Base-by-base conservation (phyloP, 2,113 vertebrate genomes). In the Tragelaphus strepsiceros region DNA sequence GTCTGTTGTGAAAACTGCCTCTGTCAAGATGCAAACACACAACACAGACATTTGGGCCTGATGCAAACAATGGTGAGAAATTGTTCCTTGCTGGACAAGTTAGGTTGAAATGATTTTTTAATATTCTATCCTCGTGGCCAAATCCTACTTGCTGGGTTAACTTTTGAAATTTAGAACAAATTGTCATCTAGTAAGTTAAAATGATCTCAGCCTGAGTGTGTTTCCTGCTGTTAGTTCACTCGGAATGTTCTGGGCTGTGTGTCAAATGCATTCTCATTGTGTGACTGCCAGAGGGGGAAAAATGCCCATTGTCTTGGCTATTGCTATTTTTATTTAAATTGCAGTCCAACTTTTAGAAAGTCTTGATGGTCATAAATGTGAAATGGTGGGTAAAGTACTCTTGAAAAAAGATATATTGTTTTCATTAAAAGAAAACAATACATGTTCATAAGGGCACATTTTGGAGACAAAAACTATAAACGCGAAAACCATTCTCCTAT, bases 161-260 rank as follows among this genome's bases (percentile, higher is more conserved):
- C 78, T 97, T 96, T 96, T 46, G 97, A 39, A 97, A 97, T 94
- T 95, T 22, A 96, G 97, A 97, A 98, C 54, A 94, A 97, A 97
- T 85, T 95, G 93, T 98, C 98, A 98, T 97, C 96, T 56, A 94
- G 88, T 94, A 97, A 89, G 74, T 95, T 96, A 94, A 61, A 96
- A 98, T 95, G 80, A 98, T 94, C 96, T 98, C 98, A 98, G 85
- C 90, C 94, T 87, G 83, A 98, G 92, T 97, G 56, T 90, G 92
- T 93, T 98, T 98, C 98, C 98, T 98, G 97, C 95, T 96, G 95
- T 96, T 96, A 88, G 97, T 80, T 97, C 89, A 96, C 95, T 97
- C 39, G 98, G 98, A 98, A 98, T 98, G 97, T 98, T 98, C 98
- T 97, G 96, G 98, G 98, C 97, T 92, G 56, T 67, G 35, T 96